phyloP scores from a whole-genome alignment of 2,888 invertebrate genomes.

The Acleris literana region DNA sequence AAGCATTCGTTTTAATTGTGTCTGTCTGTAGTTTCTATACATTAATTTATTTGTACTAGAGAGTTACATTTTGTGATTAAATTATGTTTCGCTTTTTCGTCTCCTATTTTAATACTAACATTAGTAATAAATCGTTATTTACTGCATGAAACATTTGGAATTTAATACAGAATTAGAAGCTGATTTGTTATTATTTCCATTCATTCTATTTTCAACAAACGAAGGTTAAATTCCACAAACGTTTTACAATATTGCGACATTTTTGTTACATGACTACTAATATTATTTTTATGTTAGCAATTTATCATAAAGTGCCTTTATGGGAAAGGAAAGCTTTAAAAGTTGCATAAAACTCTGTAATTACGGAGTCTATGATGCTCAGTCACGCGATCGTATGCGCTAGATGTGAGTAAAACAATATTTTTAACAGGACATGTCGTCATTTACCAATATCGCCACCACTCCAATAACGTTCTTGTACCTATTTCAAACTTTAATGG shows the following conservation, averaged over 20 bases:
- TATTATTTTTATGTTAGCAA: conserved; percentile 30
- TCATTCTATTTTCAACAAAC: background rate
- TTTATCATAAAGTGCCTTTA: conserved; percentile 34
- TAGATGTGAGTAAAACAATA: conserved; percentile 14
- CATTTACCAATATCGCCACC: background rate
- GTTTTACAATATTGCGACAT: conserved; percentile 11
- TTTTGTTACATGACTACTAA: conserved; percentile 12
- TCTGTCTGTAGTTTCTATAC: background rate
- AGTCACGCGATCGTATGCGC: conserved; percentile 28
- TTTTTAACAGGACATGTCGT: conserved; percentile 6
- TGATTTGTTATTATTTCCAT: background rate
- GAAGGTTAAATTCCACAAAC: conserved; percentile 11
- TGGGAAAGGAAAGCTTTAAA: conserved; percentile 32
- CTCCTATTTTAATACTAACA: too few species aligned
- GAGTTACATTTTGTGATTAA: background rate
- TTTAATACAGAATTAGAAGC: background rate
- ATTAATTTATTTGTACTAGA: background rate
- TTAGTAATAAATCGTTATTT: too few species aligned
- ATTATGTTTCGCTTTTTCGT: background rate
- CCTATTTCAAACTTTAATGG: background rate
- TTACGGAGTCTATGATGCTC: conserved; percentile 17
- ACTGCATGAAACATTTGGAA: background rate
- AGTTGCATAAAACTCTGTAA: conserved; percentile 32
- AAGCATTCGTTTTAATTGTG: background rate
- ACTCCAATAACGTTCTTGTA: too few species aligned